Conservation (phyloP, 2,888 invertebrate genomes). For the Meliscaeva auricollis region DNA sequence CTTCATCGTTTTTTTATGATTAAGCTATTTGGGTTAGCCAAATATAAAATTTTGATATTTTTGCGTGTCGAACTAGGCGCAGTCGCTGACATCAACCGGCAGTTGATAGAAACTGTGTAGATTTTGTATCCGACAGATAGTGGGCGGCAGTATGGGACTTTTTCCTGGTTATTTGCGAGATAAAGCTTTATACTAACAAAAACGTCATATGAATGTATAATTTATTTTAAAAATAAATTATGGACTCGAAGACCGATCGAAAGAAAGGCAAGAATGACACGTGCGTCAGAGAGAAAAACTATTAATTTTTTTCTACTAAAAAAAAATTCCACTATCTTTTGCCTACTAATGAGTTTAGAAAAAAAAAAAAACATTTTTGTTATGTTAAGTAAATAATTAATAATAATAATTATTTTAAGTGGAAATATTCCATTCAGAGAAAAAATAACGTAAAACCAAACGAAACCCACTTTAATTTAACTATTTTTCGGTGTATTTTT, state of each 20-base stretch:
- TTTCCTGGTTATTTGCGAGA: background rate
- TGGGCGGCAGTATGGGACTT: conserved; percentile 3
- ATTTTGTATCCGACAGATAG: background rate
- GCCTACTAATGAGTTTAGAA: too few relatives aligned
- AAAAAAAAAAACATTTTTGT: too few relatives aligned
- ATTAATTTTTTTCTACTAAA: too few relatives aligned
- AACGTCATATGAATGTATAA: conserved; percentile 38
- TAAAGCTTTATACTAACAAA: background rate
- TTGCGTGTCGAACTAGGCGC: conserved; percentile 49
- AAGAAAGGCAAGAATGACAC: background rate
- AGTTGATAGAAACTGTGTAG: background rate
- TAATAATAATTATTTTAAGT: too few relatives aligned
- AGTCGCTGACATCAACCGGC: conserved; percentile 39
- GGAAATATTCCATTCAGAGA: too few relatives aligned
- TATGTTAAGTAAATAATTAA: too few relatives aligned
- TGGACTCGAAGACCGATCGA: conserved; percentile 5
- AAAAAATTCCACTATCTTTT: too few relatives aligned
- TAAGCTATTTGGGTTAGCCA: conserved; percentile 53
- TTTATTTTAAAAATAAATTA: conserved; percentile 53
- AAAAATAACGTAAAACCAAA: too few relatives aligned
- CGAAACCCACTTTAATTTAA: too few relatives aligned
- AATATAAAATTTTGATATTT: conserved; percentile 48
- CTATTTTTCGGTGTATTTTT: too few relatives aligned
- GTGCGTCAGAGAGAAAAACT: background rate
- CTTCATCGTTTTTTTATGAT: conserved; percentile 47